Conservation (phyloP, 2,797 vertebrate genomes). For the Carcharodon carcharias region DNA sequence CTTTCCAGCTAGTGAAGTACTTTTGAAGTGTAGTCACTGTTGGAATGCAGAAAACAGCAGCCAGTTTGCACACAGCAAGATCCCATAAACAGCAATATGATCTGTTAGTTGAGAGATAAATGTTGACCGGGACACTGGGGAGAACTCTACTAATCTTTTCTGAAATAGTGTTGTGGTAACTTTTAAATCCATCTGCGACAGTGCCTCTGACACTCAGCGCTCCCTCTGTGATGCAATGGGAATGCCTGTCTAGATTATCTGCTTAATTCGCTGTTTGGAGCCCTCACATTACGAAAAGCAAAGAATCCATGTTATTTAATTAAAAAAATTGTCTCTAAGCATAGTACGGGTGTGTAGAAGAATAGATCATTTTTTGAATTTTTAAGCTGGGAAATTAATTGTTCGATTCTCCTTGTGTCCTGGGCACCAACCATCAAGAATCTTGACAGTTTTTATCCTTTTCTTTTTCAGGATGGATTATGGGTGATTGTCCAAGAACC, state of each 20-base stretch:
- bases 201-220: background rate
- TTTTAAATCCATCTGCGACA: background rate
- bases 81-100: background rate
- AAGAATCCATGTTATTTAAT: background rate
- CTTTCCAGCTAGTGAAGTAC: background rate
- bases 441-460: background rate
- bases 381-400: background rate
- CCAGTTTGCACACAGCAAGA: background rate
- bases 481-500: slow-evolving; percentile 89
- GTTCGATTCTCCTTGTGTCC: background rate
- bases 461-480: slow-evolving; percentile 76
- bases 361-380: background rate
- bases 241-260: background rate
- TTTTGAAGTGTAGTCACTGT: background rate
- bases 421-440: background rate
- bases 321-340: background rate
- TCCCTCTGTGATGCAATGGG: background rate
- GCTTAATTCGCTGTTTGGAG: too few species aligned
- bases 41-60: background rate
- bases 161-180: background rate
- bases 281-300: too few species aligned
- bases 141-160: background rate
- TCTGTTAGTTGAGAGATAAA: background rate
- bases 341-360: background rate
- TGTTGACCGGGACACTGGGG: background rate